Conservation (phyloP, 2,113 vertebrate genomes). For the Gallinago undulata region DNA sequence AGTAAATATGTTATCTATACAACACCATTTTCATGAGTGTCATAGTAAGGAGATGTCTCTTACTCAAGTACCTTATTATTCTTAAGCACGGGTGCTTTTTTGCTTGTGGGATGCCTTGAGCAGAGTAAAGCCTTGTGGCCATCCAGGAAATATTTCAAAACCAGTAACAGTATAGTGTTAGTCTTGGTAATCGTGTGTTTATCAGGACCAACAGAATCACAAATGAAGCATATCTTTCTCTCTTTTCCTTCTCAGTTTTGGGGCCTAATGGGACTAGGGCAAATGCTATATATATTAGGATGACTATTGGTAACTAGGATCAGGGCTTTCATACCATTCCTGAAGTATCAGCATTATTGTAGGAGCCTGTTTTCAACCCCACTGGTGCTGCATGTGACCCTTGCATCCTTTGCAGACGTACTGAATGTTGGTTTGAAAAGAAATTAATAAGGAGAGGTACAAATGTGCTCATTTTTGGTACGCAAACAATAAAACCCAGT, state of each 20-base stretch:
- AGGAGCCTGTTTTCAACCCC: background rate
- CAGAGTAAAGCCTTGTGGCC: background rate
- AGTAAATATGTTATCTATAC: background rate
- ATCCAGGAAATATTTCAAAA: background rate
- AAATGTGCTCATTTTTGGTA: background rate
- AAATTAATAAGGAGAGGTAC: background rate
- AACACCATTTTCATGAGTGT: background rate
- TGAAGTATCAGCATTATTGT: background rate
- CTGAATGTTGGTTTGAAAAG: background rate
- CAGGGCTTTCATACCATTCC: background rate
- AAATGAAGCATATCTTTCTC: accelerated
- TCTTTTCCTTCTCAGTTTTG: background rate
- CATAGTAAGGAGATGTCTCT: background rate
- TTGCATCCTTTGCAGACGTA: background rate
- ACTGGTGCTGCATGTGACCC: background rate
- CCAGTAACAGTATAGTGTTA: background rate
- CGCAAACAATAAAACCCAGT: background rate
- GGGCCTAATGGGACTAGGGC: background rate
- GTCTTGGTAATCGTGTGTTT: background rate
- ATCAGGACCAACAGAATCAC: background rate
- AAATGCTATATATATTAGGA: background rate
- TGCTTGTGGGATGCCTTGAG: background rate
- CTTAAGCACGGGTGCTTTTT: background rate
- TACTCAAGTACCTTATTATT: background rate
- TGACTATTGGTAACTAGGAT: background rate